These are phyloP conservation scores for Erebia palarica DNA, from an alignment of 2,888 invertebrate species.

Conservation along the genomic window DNA sequence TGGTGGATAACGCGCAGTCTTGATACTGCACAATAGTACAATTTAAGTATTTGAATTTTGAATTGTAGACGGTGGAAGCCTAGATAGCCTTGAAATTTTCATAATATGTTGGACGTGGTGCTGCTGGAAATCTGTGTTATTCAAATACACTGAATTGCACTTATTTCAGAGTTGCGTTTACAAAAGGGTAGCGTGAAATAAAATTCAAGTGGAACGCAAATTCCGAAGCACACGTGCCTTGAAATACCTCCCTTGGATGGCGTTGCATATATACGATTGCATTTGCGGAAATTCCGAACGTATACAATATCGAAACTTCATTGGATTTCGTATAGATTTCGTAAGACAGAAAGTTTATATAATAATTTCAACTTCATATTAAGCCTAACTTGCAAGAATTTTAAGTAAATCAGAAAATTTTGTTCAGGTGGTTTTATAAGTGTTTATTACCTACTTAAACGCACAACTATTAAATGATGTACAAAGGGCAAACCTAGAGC, in stretches of 20 bases:
- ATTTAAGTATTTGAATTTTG: too few species aligned
- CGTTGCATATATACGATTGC: constrained; percentile 21
- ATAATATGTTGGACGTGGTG: background rate
- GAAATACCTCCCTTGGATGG: constrained; percentile 6
- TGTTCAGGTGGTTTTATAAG: too few species aligned
- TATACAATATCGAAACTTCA: constrained; percentile 8
- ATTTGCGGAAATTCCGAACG: constrained; percentile 1
- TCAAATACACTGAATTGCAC: constrained; percentile 16
- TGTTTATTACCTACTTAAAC: too few species aligned
- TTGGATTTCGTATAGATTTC: background rate
- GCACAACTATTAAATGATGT: too few species aligned
- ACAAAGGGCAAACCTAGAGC: too few species aligned
- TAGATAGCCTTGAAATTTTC: background rate
- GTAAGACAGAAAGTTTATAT: background rate
- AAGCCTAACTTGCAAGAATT: too few species aligned
- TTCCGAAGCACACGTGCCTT: constrained; percentile 17
- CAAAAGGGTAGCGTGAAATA: constrained; percentile 16
- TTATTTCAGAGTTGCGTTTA: constrained; percentile 6
- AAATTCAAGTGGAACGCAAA: constrained; percentile 15
- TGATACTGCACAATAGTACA: too few species aligned
- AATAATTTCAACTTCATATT: too few species aligned
- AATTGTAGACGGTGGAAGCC: too few species aligned
- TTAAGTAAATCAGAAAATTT: too few species aligned
- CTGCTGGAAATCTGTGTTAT: constrained; percentile 8
- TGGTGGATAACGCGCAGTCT: too few species aligned